Percentiles rank a stretch among this genome's conserved stretches.
These are phyloP conservation scores for Triplophysa tibetana DNA, from an alignment of 2,113 vertebrate species.

Conservation along the genomic window DNA sequence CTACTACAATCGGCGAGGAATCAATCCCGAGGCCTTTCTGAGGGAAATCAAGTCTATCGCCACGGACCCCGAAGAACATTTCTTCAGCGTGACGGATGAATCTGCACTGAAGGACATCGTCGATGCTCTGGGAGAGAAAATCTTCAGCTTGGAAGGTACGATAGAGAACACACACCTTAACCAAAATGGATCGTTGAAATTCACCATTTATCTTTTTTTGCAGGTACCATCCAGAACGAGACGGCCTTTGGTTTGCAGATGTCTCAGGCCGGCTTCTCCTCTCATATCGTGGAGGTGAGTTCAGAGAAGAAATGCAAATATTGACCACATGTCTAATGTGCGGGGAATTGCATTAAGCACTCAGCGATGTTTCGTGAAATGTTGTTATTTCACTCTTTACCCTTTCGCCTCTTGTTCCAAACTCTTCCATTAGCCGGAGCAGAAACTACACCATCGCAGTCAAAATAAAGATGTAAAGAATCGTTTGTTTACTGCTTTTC, in stretches of 20 bases:
- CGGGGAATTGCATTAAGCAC: slow-evolving; percentile 4
- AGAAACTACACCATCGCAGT: not conserved
- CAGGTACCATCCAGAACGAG: slow-evolving; percentile 90
- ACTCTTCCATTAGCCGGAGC: slow-evolving; percentile 34
- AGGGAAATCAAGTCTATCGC: slow-evolving; percentile 95
- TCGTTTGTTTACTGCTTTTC: not conserved
- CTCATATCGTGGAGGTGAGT: slow-evolving; percentile 90
- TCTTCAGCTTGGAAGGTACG: slow-evolving; percentile 92
- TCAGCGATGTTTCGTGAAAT: slow-evolving; percentile 5
- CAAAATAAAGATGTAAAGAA: slow-evolving; percentile 17
- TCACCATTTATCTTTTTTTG: not conserved
- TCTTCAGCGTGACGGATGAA: slow-evolving; percentile 94
- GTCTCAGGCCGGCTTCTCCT: slow-evolving; percentile 98
- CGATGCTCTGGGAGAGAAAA: slow-evolving; percentile 90
- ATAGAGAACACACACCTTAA: no score
- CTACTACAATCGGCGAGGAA: slow-evolving; percentile 92
- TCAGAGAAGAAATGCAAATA: slow-evolving; percentile 12
- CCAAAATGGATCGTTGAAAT: no score
- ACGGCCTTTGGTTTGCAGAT: slow-evolving; percentile 92
- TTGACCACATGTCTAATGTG: slow-evolving; percentile 13
- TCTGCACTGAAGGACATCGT: slow-evolving; percentile 94
- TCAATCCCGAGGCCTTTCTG: slow-evolving; percentile 90
- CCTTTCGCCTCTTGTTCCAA: slow-evolving; percentile 3
- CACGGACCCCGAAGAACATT: slow-evolving; percentile 92
- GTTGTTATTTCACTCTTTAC: slow-evolving; percentile 28